Conservation (phyloP, 2,113 vertebrate species). For the Limanda limanda region DNA sequence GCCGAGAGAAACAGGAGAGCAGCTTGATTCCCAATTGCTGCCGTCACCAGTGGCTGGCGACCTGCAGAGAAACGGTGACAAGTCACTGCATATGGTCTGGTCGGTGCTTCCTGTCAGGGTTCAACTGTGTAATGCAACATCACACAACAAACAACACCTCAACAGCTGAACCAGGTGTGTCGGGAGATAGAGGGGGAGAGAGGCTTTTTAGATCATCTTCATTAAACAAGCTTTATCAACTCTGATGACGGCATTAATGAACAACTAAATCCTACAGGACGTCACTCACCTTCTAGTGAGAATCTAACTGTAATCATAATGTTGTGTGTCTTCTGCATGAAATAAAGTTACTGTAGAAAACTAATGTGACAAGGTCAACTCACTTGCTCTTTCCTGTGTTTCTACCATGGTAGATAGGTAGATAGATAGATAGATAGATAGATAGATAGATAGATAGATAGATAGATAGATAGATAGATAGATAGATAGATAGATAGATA, state of each 20-base stretch:
- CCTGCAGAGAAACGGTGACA: constrained; percentile 58
- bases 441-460: no score
- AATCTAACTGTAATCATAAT: not conserved
- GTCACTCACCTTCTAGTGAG: not conserved
- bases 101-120: constrained; percentile 26
- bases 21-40: constrained; percentile 54
- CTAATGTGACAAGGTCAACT: not conserved
- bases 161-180: not conserved
- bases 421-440: no score
- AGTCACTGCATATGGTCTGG: constrained; percentile 31
- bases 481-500: no score
- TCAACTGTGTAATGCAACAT: constrained; percentile 15
- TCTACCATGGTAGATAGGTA: no score
- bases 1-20: constrained; percentile 37
- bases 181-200: not conserved
- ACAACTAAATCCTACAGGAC: not conserved
- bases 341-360: no score
- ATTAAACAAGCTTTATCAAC: not conserved
- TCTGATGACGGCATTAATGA: not conserved
- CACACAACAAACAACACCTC: constrained; percentile 35
- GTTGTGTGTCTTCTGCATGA: no score
- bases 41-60: constrained; percentile 54
- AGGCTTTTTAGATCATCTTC: not conserved
- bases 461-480: no score
- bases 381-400: not conserved